Percentiles rank a stretch among this genome's conserved stretches.
Conservation (phyloP, 2,888 invertebrate species). For the Boloria selene region DNA sequence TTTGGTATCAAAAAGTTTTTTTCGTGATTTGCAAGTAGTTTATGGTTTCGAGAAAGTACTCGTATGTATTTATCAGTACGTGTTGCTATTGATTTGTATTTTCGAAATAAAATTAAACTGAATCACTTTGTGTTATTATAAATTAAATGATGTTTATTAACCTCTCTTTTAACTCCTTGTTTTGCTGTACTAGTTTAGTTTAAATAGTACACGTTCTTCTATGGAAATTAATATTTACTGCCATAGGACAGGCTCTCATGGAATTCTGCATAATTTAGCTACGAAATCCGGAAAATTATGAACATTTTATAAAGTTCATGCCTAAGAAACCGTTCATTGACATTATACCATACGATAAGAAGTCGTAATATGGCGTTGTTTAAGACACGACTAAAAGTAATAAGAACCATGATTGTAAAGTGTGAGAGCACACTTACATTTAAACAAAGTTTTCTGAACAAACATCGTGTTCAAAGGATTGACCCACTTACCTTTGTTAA, state of each 20-base stretch:
- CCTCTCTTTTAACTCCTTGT: no score
- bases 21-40: not conserved
- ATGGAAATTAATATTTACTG: no score
- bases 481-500: conserved; percentile 37
- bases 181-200: no score
- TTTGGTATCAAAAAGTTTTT: conserved; percentile 16
- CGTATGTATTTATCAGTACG: no score
- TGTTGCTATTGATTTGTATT: no score
- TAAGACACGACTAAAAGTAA: not conserved
- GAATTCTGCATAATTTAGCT: not conserved
- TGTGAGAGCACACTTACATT: conserved; percentile 18
- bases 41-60: no score
- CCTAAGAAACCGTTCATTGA: not conserved
- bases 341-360: not conserved
- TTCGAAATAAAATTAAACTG: no score
- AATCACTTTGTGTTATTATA: no score
- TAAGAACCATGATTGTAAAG: conserved; percentile 10
- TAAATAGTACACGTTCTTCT: no score
- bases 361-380: not conserved
- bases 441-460: conserved; percentile 19
- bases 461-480: conserved; percentile 22
- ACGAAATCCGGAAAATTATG: not conserved
- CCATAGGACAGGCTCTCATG: no score
- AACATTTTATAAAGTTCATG: not conserved
- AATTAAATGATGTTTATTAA: no score